Evolutionary conservation across 2,888 invertebrate species (phyloP).

Genomic region (Adineta ricciae): DNA sequence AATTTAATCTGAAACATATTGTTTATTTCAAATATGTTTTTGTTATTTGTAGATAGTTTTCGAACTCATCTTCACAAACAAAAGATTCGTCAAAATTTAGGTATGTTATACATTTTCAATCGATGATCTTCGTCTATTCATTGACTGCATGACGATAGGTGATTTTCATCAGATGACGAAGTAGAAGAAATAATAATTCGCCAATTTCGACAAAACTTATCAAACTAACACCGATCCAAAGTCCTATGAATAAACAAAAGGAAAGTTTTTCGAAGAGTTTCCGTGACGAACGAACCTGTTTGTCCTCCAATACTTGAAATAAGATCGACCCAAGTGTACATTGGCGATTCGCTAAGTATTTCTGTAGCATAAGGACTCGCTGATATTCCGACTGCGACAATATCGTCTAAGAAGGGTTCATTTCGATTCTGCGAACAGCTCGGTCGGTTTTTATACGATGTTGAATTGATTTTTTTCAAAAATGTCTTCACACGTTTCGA

Average conservation of each 20-base stretch:
- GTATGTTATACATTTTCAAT: no score
- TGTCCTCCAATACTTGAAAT: constrained; percentile 11
- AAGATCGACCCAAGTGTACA: neutral
- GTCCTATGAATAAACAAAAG: neutral
- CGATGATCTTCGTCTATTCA: no score
- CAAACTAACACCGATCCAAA: constrained; percentile 6
- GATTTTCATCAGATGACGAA: no score
- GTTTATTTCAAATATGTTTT: neutral
- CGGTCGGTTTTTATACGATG: neutral
- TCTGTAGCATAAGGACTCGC: neutral
- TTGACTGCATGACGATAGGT: no score
- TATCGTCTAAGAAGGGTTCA: neutral
- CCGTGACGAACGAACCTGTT: neutral
- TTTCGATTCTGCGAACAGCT: neutral
- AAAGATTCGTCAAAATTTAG: no score
- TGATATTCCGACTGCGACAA: neutral
- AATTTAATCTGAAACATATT: neutral
- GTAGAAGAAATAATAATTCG: neutral
- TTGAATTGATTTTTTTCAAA: neutral
- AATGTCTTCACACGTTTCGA: neutral
- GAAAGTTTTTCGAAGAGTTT: no score
- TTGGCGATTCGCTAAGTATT: neutral
- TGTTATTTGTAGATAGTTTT: neutral
- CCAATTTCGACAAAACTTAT: neutral
- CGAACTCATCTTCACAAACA: neutral